These are phyloP conservation scores for Fulmarus glacialis DNA, from an alignment of 2,113 vertebrate genomes.

Conservation along the genomic window DNA sequence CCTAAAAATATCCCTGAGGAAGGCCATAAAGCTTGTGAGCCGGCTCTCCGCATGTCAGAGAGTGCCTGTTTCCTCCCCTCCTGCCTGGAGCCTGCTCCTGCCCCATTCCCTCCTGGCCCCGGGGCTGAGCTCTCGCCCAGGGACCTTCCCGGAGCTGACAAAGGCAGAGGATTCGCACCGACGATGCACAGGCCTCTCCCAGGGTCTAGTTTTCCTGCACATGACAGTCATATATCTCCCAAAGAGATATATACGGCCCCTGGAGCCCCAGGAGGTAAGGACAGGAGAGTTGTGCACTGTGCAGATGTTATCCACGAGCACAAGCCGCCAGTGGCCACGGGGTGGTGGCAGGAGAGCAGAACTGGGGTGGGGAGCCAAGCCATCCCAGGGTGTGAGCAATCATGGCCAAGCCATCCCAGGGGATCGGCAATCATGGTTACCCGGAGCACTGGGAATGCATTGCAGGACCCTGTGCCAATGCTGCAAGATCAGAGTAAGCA, in stretches of 20 bases:
- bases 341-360: not conserved
- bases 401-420: not conserved
- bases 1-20: not conserved
- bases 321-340: not conserved
- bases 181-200: not conserved
- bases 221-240: not conserved
- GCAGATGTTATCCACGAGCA: not conserved
- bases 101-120: not conserved
- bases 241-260: not conserved
- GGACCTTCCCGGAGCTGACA: not conserved
- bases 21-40: not conserved
- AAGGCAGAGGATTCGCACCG: not conserved
- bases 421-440: not conserved
- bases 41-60: accelerated
- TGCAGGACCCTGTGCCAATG: not conserved
- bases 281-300: not conserved
- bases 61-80: not conserved
- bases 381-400: not conserved
- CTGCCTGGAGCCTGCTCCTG: not conserved
- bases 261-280: not conserved
- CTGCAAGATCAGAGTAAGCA: not conserved
- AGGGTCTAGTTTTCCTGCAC: not conserved
- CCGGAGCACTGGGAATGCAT: not conserved
- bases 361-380: not conserved
- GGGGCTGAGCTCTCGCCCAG: not conserved